Base-by-base conservation (phyloP, 2,797 vertebrate species). In the Sebastes trivittatus region DNA sequence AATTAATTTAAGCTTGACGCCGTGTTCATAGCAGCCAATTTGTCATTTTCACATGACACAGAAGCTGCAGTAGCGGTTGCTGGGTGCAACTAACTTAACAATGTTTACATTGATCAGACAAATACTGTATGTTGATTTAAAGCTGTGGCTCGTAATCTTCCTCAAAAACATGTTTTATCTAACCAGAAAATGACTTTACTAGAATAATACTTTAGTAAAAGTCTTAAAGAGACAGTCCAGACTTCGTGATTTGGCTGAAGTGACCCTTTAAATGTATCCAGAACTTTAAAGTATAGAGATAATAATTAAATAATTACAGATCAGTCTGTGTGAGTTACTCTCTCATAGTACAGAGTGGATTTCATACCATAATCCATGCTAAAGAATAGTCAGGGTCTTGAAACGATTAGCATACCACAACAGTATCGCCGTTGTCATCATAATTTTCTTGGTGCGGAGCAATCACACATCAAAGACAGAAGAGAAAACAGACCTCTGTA, bases 341-440 rank as follows among this genome's bases (percentile, higher is more conserved):
- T 22, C 34, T 67, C 42, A 27, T 4, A 10, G 13, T 25, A 32
- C 46, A 1, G 54, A 22, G 20, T 2, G 5, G 65, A 64, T 18
- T 63, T 64, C 63, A 56, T 18, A 16, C n/a, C 38, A 30, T 60
- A 14, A 32, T 6, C 18, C 42, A 29, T 10, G 56, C 52, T 70
- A 66, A 38, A 63, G 55, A 72, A 29, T 59, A 59, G 55, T 20
- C 46, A 1, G 16, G 63, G 60, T 75, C 91, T 90, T 91, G 88
- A 90, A 92, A 72, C 85, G 68, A 87, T 92, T 87, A 89, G 23
- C 75, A 81, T 68, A 30, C 82, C 83, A 55, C 74, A 68, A 80
- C 54, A 76, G 74, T 56, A 80, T n/a, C 60, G 38, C 69, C 3
- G 52, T n/a, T 36, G 36, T 88, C 84, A 75, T 87, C 82, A 77